A percentile compares a stretch with the other conserved stretches of the same genome.
These are phyloP conservation scores for Papilio aristodemus DNA, from an alignment of 1,140 invertebrate genomes.

Conservation along the genomic window DNA sequence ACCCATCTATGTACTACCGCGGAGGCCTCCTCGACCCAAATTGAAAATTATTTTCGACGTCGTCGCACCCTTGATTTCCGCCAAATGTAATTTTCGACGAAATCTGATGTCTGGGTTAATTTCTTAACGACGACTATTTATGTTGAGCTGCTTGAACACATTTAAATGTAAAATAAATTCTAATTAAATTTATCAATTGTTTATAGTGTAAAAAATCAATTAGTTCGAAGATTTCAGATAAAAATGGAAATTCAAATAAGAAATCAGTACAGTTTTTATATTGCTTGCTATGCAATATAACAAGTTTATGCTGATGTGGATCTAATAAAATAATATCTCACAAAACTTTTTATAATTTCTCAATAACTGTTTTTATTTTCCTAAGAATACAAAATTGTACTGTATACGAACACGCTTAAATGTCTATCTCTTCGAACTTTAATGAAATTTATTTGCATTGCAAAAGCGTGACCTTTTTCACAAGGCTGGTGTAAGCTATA, in stretches of 20 bases:
- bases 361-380: no score
- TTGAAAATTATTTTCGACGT: slow-evolving; percentile 69
- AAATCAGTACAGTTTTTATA: no score
- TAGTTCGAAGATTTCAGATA: no score
- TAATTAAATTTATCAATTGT: neutral
- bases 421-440: neutral
- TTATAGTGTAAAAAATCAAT: no score
- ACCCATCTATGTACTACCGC: slow-evolving; percentile 29
- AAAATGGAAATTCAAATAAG: no score
- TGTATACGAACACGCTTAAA: no score
- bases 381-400: no score
- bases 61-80: slow-evolving; percentile 64
- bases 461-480: slow-evolving; percentile 36
- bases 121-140: slow-evolving; percentile 39
- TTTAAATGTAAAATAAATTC: neutral
- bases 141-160: slow-evolving; percentile 10
- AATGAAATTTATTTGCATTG: neutral
- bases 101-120: slow-evolving; percentile 62
- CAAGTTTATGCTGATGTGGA: no score
- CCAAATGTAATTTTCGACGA: slow-evolving; percentile 66
- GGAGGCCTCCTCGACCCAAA: slow-evolving; percentile 55
- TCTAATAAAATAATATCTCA: no score
- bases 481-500: slow-evolving; percentile 36
- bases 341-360: no score
- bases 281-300: no score